phyloP scores from a whole-genome alignment of 1,140 invertebrate genomes.

The Melanaphis sacchari region DNA sequence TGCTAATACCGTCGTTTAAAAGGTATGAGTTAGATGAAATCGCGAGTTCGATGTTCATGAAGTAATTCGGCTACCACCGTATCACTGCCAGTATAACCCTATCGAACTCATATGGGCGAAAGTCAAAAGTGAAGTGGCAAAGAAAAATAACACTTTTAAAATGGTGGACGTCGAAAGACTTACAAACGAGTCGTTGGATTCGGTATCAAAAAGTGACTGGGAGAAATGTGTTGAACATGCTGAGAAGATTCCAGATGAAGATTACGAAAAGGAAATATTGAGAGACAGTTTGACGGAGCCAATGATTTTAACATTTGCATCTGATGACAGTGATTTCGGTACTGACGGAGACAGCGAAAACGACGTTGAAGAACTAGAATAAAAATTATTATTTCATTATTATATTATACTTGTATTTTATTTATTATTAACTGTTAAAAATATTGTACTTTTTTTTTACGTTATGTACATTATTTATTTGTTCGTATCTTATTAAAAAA shows the following conservation, averaged over 20 bases:
- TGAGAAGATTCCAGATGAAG: too few relatives aligned
- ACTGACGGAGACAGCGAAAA: too few relatives aligned
- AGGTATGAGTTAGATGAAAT: neutral
- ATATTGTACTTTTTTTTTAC: conserved; percentile 11
- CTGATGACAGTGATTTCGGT: too few relatives aligned
- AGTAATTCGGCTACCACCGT: too few relatives aligned
- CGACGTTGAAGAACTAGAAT: neutral
- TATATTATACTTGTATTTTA: conserved; percentile 14
- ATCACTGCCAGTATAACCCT: too few relatives aligned
- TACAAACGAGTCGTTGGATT: too few relatives aligned
- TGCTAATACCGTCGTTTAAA: neutral
- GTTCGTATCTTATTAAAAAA: conserved; percentile 11
- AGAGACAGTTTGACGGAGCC: too few relatives aligned
- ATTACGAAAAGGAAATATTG: too few relatives aligned
- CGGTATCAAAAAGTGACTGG: too few relatives aligned
- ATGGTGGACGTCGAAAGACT: conserved; percentile 17
- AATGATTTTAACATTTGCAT: too few relatives aligned
- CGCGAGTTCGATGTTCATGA: neutral
- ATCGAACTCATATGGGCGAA: conserved; percentile 18
- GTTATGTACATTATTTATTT: neutral
- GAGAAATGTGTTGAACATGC: too few relatives aligned
- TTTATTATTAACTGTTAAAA: conserved; percentile 5
- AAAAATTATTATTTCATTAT: conserved; percentile 15
- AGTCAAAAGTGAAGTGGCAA: conserved; percentile 17
- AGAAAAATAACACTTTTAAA: neutral